Evolutionary conservation across 2,888 invertebrate species (phyloP).

Genomic region (Tortrix viridana): DNA sequence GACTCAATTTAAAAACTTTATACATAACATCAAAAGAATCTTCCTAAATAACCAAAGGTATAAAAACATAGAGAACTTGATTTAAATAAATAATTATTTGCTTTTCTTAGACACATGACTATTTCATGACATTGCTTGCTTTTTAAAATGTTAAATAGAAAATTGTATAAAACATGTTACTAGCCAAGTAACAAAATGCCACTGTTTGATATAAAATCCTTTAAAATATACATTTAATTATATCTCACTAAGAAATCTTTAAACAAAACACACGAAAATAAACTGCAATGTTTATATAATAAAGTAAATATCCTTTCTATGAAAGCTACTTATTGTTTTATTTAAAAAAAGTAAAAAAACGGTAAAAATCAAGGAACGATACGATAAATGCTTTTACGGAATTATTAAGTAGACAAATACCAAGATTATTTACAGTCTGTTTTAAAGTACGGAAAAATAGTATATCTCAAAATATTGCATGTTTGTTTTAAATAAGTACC

Average conservation of each 20-base stretch:
- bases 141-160: too few relatives aligned
- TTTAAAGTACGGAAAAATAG: neutral
- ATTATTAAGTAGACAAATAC: slow-evolving; percentile 50
- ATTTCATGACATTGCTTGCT: too few relatives aligned
- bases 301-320: slow-evolving; percentile 34
- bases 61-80: too few relatives aligned
- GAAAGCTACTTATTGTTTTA: slow-evolving; percentile 28
- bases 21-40: too few relatives aligned
- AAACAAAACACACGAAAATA: slow-evolving; percentile 31
- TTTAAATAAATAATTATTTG: too few relatives aligned
- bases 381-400: slow-evolving; percentile 72
- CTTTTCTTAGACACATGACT: too few relatives aligned
- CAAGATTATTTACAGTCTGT: slow-evolving; percentile 29
- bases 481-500: neutral
- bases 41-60: too few relatives aligned
- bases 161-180: too few relatives aligned
- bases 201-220: slow-evolving; percentile 12
- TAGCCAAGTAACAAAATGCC: neutral
- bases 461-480: neutral
- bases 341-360: slow-evolving; percentile 42
- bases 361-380: slow-evolving; percentile 46
- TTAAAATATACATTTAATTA: slow-evolving; percentile 33
- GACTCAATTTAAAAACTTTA: too few relatives aligned
- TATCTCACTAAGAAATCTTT: slow-evolving; percentile 37
- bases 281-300: slow-evolving; percentile 23